Conservation (phyloP, 2,888 invertebrate genomes). For the Drosophila barbarae region DNA sequence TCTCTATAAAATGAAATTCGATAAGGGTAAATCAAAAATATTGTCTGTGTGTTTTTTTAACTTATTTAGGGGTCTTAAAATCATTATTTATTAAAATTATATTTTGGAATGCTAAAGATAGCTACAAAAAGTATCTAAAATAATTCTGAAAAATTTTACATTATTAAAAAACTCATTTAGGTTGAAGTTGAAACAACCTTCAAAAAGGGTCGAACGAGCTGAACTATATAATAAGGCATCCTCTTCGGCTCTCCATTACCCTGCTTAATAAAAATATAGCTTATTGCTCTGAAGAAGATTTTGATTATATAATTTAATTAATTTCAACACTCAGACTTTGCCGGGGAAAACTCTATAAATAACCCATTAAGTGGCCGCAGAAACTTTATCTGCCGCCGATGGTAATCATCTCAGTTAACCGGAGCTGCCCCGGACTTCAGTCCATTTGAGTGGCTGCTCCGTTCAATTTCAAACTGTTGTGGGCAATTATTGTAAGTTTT, state of each 20-base stretch:
- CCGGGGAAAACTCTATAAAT: constrained; percentile 54
- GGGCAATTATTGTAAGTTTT: constrained; percentile 68
- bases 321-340: constrained; percentile 31
- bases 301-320: constrained; percentile 39
- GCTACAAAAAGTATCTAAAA: too few relatives aligned
- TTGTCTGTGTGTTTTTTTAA: background rate
- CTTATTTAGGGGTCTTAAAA: background rate
- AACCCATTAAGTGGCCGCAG: constrained; percentile 59
- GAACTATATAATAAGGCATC: too few relatives aligned
- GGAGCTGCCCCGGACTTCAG: constrained; percentile 27
- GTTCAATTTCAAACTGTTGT: constrained; percentile 41
- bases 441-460: constrained; percentile 36
- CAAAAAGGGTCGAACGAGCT: too few relatives aligned
- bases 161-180: too few relatives aligned
- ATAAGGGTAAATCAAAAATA: background rate
- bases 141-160: too few relatives aligned
- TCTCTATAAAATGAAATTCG: background rate
- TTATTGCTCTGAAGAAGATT: constrained; percentile 11
- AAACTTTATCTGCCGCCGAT: constrained; percentile 54
- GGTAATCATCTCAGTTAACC: constrained; percentile 41
- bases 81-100: too few relatives aligned
- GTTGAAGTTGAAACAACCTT: too few relatives aligned
- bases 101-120: too few relatives aligned
- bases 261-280: background rate
- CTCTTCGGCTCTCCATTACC: background rate